Evolutionary conservation across 2,888 invertebrate genomes (phyloP), one percentile per base, ranked within the genome.

Genomic region (Drosophila greeni): DNA sequence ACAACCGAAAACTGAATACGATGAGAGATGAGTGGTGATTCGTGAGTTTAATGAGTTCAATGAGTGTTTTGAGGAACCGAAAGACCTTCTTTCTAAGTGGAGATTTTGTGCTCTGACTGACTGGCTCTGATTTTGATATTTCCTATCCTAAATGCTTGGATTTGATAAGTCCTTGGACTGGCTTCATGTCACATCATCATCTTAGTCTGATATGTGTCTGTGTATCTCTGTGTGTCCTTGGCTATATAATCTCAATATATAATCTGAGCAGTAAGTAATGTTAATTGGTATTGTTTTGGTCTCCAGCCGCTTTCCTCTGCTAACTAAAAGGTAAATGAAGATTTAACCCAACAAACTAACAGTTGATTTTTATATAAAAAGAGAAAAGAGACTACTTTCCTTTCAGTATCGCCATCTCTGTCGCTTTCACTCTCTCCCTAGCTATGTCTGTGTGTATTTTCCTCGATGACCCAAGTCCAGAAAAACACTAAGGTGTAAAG

Each of bases 201-300:
- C 31, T 33, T 34, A 40, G 26, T 24, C 45, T 69, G 66, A 67
- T 67, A 67, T 67, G 66, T 67, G 53, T 59, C 42, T 59, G 51
- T n/a, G n/a, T n/a, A n/a, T n/a, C n/a, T 52, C 12, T 66, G 51
- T 29, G 31, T 58, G 40, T 47, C 23, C 52, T 16, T 49, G 36
- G 23, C 29, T 43, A 45, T 53, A 42, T 43, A 53, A 37, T 34
- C 49, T 56, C 61, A 37, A 34, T 53, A 60, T 47, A 54, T n/a
- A n/a, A n/a, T 48, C n/a, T 40, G 65, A 52, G 51, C 36, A 48
- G 45, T 57, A 45, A 39, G 16, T 52, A 40, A 45, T 52, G 12
- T 26, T 68, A 34, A 16, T 48, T 66, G 34, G 45, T 59, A 58
- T 67, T 36, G 40, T 8, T 47, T 45, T 43, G 34, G n/a, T 18